These are phyloP conservation scores for Bujurquina vittata DNA, from an alignment of 2,113 vertebrate species.

Conservation along the genomic window DNA sequence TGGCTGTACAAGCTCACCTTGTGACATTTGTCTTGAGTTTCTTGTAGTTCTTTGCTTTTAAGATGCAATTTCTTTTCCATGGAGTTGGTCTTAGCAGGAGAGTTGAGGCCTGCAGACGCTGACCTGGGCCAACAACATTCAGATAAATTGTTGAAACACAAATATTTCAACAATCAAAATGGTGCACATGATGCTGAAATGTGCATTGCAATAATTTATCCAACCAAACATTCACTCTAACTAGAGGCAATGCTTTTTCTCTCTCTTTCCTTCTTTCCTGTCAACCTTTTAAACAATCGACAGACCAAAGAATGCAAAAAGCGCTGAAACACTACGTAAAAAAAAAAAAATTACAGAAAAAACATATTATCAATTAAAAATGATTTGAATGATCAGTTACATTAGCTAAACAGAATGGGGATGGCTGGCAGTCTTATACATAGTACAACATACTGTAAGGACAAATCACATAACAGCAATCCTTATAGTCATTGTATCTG, in stretches of 20 bases:
- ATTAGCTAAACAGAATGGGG: background rate
- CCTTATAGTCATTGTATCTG: background rate
- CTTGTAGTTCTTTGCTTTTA: slow-evolving; percentile 98
- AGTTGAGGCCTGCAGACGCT: slow-evolving; percentile 89
- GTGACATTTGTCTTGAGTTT: slow-evolving; percentile 99
- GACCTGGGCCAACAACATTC: slow-evolving; percentile 80
- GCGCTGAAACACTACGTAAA: background rate
- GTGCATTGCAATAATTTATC: background rate
- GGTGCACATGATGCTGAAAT: background rate
- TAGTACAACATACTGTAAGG: background rate
- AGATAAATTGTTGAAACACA: background rate
- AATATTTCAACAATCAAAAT: background rate
- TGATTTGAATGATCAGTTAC: background rate
- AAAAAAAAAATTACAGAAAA: background rate
- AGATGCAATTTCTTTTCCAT: slow-evolving; percentile 98
- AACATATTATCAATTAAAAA: background rate
- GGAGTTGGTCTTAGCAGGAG: slow-evolving; percentile 97
- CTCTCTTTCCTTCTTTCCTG: background rate
- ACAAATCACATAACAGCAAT: background rate
- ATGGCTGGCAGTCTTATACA: background rate
- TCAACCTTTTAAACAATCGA: background rate
- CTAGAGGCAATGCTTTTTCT: background rate
- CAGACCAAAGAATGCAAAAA: background rate
- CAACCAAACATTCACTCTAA: background rate
- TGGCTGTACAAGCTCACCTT: slow-evolving; percentile 79